Conservation (phyloP, 2,797 vertebrate species). For the Oreochromis grahami region DNA sequence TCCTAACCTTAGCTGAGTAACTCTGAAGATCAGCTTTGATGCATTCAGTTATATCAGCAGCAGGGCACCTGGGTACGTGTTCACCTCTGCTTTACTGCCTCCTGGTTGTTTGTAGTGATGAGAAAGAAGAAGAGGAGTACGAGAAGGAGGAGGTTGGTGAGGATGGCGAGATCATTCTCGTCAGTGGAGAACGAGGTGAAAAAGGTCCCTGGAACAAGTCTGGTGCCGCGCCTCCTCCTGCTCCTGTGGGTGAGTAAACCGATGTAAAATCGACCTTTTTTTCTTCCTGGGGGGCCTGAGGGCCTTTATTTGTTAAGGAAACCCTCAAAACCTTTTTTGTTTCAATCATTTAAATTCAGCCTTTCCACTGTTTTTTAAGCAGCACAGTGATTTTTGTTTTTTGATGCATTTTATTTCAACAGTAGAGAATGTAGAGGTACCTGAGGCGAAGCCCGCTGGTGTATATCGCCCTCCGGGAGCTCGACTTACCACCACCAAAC, state of each 20-base stretch:
- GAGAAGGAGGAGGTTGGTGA: slow-evolving; percentile 93
- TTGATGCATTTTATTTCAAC: neutral
- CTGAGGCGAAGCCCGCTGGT: slow-evolving; percentile 86
- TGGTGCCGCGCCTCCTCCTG: slow-evolving; percentile 75
- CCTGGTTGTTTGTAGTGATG: slow-evolving; percentile 70
- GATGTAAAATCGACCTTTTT: neutral
- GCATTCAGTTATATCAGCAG: neutral
- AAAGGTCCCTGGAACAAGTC: slow-evolving; percentile 93
- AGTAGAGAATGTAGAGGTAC: slow-evolving; percentile 81
- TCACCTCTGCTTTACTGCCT: neutral
- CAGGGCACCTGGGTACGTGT: neutral
- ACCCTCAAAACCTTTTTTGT: neutral
- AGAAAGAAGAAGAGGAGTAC: slow-evolving; percentile 92
- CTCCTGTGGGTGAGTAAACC: slow-evolving; percentile 64
- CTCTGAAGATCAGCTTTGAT: neutral
- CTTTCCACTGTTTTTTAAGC: neutral
- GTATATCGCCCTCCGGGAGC: slow-evolving; percentile 96
- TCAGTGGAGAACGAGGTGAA: slow-evolving; percentile 78
- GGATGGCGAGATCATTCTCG: slow-evolving; percentile 86
- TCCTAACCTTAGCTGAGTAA: neutral
- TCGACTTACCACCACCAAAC: slow-evolving; percentile 80
- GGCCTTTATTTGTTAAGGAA: neutral
- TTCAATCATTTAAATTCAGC: neutral
- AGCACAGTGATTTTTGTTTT: neutral
- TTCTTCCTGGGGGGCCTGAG: neutral